These are phyloP conservation scores for Nothoprocta pentlandii DNA, from an alignment of 2,113 vertebrate genomes.

Conservation along the genomic window DNA sequence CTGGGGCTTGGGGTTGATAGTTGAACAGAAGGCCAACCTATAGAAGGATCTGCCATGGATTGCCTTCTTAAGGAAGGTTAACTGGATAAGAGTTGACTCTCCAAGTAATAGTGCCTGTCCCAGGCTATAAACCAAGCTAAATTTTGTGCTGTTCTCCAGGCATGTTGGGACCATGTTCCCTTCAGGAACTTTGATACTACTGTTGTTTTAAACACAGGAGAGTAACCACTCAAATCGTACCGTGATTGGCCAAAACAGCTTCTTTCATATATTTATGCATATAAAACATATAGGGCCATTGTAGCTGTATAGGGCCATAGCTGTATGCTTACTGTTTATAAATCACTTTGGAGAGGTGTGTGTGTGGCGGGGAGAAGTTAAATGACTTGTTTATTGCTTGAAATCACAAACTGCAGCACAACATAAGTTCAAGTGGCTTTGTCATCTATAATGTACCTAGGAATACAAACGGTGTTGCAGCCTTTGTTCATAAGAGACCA, in stretches of 20 bases:
- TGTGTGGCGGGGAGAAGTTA: rapidly evolving
- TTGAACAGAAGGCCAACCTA: not conserved
- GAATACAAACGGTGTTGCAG: conserved; percentile 1
- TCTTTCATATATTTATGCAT: not conserved
- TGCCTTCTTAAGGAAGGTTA: not conserved
- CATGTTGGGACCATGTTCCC: not conserved
- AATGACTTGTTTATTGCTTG: not conserved
- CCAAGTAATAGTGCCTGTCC: not conserved
- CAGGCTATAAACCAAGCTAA: not conserved
- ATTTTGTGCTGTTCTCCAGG: not conserved
- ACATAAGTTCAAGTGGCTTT: not conserved
- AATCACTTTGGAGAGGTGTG: not conserved
- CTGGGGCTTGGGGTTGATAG: not conserved
- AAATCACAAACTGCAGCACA: not conserved
- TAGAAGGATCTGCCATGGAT: not conserved
- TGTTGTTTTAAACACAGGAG: not conserved
- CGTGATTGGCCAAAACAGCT: not conserved
- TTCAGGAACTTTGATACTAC: not conserved
- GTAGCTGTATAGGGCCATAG: not conserved
- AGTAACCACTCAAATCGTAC: not conserved
- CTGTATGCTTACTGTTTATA: not conserved
- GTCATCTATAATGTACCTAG: not conserved
- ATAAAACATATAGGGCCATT: not conserved
- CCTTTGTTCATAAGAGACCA: not conserved
- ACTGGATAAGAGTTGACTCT: not conserved